Conservation (phyloP, 2,888 invertebrate genomes). For the Drosophila algonquin region DNA sequence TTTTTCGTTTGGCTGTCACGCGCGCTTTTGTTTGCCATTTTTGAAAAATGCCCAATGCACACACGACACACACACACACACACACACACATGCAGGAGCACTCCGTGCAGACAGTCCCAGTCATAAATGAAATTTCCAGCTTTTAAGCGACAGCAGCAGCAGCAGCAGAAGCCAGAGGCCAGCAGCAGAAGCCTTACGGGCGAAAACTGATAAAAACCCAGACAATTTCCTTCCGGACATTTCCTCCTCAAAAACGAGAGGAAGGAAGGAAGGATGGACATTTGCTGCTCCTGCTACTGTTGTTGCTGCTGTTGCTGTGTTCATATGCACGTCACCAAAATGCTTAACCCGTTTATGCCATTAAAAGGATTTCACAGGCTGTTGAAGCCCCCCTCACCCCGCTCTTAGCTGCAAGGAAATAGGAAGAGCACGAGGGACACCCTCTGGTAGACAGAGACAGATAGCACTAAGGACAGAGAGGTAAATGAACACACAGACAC, state of each 20-base stretch:
- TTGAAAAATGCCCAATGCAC: constrained; percentile 51
- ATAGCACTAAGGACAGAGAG: neutral
- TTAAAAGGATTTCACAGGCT: constrained; percentile 56
- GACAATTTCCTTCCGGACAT: constrained; percentile 19
- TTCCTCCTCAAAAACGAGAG: neutral
- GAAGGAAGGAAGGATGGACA: constrained; percentile 2
- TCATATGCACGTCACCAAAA: constrained; percentile 56
- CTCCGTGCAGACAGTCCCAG: constrained; percentile 7
- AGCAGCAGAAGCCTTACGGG: constrained; percentile 2
- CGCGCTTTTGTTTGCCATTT: constrained; percentile 49
- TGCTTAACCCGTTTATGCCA: constrained; percentile 57
- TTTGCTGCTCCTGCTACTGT: constrained; percentile 2
- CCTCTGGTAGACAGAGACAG: neutral
- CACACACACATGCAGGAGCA: constrained; percentile 10
- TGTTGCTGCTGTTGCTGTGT: neutral
- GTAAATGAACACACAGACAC: constrained; percentile 44
- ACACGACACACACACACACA: constrained; percentile 26
- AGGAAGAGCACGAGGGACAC: constrained; percentile 10
- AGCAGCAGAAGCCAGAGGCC: no score
- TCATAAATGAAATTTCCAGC: constrained; percentile 43
- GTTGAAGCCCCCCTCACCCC: constrained; percentile 28
- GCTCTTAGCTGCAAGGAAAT: constrained; percentile 12
- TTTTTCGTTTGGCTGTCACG: constrained; percentile 43
- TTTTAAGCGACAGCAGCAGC: constrained; percentile 29
- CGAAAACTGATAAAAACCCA: constrained; percentile 18